Conservation (phyloP, 2,888 invertebrate genomes). For the Acronicta aceris region DNA sequence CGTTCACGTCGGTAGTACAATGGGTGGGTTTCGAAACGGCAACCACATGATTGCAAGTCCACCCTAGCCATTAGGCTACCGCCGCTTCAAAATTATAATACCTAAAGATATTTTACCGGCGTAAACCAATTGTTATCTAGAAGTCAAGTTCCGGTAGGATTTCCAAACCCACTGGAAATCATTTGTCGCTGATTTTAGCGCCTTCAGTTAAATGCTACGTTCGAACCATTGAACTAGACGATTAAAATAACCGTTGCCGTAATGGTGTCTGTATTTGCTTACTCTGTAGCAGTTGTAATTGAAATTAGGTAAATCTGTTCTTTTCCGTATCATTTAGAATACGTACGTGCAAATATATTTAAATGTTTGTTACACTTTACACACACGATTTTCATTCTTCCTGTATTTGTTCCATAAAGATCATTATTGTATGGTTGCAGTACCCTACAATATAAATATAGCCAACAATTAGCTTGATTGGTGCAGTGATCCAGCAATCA, state of each 20-base stretch:
- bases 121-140: too few relatives aligned
- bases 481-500: too few relatives aligned
- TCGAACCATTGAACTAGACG: conserved; percentile 70
- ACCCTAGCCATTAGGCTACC: too few relatives aligned
- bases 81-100: too few relatives aligned
- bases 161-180: too few relatives aligned
- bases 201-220: conserved; percentile 60
- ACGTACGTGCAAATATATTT: not conserved
- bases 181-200: conserved; percentile 35
- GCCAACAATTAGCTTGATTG: too few relatives aligned
- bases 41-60: too few relatives aligned
- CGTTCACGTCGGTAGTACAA: too few relatives aligned
- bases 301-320: conserved; percentile 25
- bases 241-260: conserved; percentile 75
- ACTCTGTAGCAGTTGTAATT: conserved; percentile 56
- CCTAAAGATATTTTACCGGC: too few relatives aligned
- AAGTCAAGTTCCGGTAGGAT: too few relatives aligned
- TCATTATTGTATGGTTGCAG: not conserved
- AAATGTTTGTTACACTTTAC: not conserved
- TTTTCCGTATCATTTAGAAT: conserved; percentile 7
- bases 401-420: not conserved
- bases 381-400: too few relatives aligned
- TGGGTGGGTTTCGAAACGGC: too few relatives aligned
- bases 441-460: not conserved
- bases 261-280: conserved; percentile 68